Conservation (phyloP, 1,140 invertebrate genomes). For the Leucophenga varia region DNA sequence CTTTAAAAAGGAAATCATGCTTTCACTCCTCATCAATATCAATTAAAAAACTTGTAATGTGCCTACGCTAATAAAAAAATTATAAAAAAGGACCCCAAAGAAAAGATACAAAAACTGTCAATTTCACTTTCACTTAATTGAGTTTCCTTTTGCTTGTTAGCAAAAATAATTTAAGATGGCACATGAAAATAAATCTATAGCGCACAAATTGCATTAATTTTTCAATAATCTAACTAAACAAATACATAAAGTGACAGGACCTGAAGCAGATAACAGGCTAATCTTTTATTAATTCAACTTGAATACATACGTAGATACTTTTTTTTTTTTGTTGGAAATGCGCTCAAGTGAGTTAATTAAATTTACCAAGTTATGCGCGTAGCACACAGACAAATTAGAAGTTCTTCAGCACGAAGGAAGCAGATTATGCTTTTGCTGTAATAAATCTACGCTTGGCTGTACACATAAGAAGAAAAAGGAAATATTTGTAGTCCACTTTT, state of each 20-base stretch:
- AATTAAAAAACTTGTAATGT: constrained; percentile 19
- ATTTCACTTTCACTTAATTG: constrained; percentile 39
- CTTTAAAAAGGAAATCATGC: background rate
- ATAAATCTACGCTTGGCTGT: no score
- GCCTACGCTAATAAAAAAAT: constrained; percentile 5
- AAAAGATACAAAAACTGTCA: no score
- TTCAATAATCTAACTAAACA: constrained; percentile 45
- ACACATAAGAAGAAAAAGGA: no score
- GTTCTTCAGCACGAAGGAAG: no score
- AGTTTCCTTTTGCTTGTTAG: constrained; percentile 4
- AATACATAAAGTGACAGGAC: constrained; percentile 43
- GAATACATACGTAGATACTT: no score
- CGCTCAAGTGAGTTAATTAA: constrained; percentile 52
- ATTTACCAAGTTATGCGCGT: constrained; percentile 21
- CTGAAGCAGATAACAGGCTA: constrained; percentile 25
- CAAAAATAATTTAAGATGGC: no score
- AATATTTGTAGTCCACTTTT: no score
- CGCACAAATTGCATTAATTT: constrained; percentile 46
- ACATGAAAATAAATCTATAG: no score
- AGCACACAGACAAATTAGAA: no score
- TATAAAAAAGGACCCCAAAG: no score
- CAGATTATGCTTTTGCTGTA: no score
- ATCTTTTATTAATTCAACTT: constrained; percentile 47
- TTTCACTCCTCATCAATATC: constrained; percentile 25
- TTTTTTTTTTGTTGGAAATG: no score